Base-by-base conservation (phyloP, 2,113 vertebrate genomes). In the Pangasianodon gigas region DNA sequence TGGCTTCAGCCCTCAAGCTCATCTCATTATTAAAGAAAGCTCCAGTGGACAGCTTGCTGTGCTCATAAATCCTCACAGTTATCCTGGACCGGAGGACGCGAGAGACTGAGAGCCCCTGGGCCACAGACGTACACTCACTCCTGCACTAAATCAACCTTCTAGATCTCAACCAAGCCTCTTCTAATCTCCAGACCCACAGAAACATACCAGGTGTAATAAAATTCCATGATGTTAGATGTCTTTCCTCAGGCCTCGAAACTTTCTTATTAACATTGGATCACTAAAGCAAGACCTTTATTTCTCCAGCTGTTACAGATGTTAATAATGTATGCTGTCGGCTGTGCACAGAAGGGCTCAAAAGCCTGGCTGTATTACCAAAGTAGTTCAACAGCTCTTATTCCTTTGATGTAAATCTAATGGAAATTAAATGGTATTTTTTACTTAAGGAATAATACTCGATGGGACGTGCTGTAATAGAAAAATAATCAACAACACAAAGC, bases 31-130 rank as follows among this genome's bases (percentile, higher is more conserved):
- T 90, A 90, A 87, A 89, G 83, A 87, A 65, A 84, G 87, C 89
- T 91, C 79, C 89, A 75, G 87, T 77, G 51, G 84, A 88, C 90
- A 79, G 79, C 29, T 67, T 71, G 51, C 89, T 85, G 60, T 84
- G 80, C 89, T 90, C 92, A 92, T 92, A 91, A 92, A 91, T 92
- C 90, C 90, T 91, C 90, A 89, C 82, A 85, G 84, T 90, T 92
- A 90, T 91, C 90, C 89, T 82, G 85, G 79, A 84, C 85, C 84
- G 75, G 89, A 85, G 74, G 89, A 90, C 51, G 83, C 82, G 83
- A 87, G 91, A 85, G 89, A 89, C 60, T 18, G 75, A 69, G 89
- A 84, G 85, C 86, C 89, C 81, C 44, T 79, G 67, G 92, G 90
- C 62, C 87, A 85, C 41, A 81, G 87, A 88, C 48, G 41, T 52